Base-by-base conservation (phyloP, 2,113 vertebrate species). In the Salvelinus fontinalis region DNA sequence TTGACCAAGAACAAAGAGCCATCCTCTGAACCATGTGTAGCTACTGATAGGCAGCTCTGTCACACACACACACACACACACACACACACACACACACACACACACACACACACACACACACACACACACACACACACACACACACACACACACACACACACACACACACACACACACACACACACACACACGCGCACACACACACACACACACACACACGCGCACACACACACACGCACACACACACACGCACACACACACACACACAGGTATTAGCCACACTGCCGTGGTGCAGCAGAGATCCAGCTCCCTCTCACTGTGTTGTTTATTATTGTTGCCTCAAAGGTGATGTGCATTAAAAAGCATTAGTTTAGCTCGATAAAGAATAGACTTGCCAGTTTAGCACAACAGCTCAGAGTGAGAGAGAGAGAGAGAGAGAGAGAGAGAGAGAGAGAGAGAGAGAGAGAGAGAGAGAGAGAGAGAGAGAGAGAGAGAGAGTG, bases 341-440 rank as follows among this genome's bases (percentile, higher is more conserved):
- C 75, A 78, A 84, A 83, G 70, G 83, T 73, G 84, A 83, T 91
- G 89, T 79, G 86, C 83, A 64, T 82, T 84, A 90, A 92, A 92
- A 87, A 88, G 89, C 89, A 90, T 92, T 91, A 90, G 90, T 85
- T 77, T 83, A 79, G 86, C 88, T 91, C 81, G 49, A 86, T 86
- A 87, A 86, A 89, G 87, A 92, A 90, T 85, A 88, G 90, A 90
- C 89, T 86, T 91, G 91, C 89, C 89, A 79, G 87, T 85, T 79
- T 85, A 82, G 85, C 86, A 82, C 87, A 88, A 87, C 86, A 86
- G 85, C 90, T 89, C 86, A 85, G 83, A 29, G 27, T 3, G 27
- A 29, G 8, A 11, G 7, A 13, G 12, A 49, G 48, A 49, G 48
- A 49, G 9, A n/a, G 48, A 49, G 48, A 49, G 12, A 49, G 31